Conservation (phyloP, 2,888 invertebrate genomes). For the Caprella mutica region DNA sequence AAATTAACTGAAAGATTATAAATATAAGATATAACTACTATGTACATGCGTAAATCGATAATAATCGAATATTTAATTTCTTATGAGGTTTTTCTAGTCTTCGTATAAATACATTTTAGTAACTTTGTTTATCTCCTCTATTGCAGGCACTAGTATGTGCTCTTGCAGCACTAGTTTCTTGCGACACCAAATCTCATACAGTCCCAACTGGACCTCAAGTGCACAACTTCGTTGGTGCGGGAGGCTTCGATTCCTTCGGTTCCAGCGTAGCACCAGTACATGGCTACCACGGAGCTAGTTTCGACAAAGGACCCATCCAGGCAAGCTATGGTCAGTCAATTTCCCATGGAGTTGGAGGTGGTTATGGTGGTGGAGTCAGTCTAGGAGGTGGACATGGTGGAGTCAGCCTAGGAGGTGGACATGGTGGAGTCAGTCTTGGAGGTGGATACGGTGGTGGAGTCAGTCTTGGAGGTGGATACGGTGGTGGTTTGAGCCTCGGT, state of each 20-base stretch:
- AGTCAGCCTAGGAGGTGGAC: background rate
- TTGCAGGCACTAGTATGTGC: too few relatives aligned
- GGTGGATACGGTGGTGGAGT: background rate
- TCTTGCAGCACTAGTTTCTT: too few relatives aligned
- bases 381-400: background rate
- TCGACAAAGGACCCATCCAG: conserved; percentile 9
- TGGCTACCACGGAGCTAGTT: conserved; percentile 10
- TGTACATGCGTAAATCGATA: too few relatives aligned
- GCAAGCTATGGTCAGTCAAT: too few relatives aligned
- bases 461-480: background rate
- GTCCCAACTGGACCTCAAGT: conserved; percentile 9
- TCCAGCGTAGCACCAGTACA: conserved; percentile 10
- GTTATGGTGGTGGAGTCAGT: background rate
- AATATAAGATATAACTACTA: too few relatives aligned
- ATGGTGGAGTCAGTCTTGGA: background rate
- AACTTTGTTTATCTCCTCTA: too few relatives aligned
- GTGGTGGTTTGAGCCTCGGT: background rate
- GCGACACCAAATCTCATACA: too few relatives aligned
- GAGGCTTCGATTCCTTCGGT: conserved; percentile 21
- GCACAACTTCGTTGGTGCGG: conserved; percentile 19
- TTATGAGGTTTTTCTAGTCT: too few relatives aligned
- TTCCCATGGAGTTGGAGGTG: too few relatives aligned
- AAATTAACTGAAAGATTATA: too few relatives aligned
- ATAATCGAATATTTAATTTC: too few relatives aligned
- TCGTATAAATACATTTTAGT: too few relatives aligned